A percentile compares a stretch with the other conserved stretches of the same genome.
phyloP scores from a whole-genome alignment of 2,888 invertebrate species.

The Pseudococcus jackbeardsleyi region DNA sequence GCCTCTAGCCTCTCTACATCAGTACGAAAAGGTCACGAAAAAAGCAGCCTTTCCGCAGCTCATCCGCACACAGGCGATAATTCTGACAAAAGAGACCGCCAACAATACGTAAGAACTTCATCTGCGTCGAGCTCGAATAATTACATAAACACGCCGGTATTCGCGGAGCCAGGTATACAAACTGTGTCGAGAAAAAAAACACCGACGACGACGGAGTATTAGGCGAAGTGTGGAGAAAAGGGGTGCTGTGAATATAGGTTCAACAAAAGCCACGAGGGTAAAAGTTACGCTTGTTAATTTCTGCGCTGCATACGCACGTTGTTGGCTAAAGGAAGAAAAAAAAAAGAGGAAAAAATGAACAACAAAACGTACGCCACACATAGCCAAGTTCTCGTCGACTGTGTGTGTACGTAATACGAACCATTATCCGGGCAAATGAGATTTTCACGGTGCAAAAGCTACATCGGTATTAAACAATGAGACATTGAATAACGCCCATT shows the following conservation, averaged over 20 bases:
- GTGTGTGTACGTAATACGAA: neutral
- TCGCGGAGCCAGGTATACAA: neutral
- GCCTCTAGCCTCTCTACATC: too few species aligned
- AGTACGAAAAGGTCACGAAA: neutral
- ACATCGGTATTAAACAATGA: neutral
- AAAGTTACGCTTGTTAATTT: slow-evolving; percentile 47
- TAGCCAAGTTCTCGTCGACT: neutral
- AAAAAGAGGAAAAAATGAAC: neutral
- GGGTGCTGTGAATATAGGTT: neutral
- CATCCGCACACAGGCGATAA: neutral
- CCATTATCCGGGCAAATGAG: slow-evolving; percentile 15
- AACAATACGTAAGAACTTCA: slow-evolving; percentile 11
- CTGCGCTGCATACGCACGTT: neutral
- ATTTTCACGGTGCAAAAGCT: slow-evolving; percentile 2
- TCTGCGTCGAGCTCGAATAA: neutral
- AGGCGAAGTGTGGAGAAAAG: too few species aligned
- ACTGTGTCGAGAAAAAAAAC: neutral
- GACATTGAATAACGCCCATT: slow-evolving; percentile 40
- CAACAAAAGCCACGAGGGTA: slow-evolving; percentile 36
- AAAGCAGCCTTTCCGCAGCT: neutral
- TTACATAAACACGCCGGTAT: neutral
- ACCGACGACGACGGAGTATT: neutral
- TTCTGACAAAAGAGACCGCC: neutral
- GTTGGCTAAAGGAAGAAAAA: neutral
- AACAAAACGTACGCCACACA: neutral